These are phyloP conservation scores for Bugula neritina DNA, from an alignment of 2,888 invertebrate genomes.

Conservation along the genomic window DNA sequence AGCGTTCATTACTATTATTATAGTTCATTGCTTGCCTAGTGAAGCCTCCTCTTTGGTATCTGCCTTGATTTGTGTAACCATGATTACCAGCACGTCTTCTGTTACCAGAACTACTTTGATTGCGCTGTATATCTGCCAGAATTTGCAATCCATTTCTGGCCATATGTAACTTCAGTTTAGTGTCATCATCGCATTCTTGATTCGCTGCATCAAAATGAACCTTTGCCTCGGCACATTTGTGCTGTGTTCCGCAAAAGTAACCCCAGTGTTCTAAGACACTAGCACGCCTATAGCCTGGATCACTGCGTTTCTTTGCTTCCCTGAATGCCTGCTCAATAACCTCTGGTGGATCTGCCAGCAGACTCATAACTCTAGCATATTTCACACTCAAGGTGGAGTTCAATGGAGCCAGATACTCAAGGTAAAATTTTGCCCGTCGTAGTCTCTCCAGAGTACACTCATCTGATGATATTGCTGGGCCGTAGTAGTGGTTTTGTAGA, in stretches of 20 bases:
- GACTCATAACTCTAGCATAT: not conserved
- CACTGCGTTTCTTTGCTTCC: not conserved
- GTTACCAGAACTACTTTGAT: too few species aligned
- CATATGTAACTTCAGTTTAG: not conserved
- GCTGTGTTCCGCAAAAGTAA: not conserved
- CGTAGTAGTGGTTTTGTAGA: not conserved
- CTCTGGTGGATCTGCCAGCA: not conserved
- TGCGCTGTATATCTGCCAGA: too few species aligned
- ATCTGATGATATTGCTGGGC: not conserved
- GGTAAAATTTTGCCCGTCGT: not conserved
- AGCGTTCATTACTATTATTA: too few species aligned
- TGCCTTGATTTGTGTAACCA: too few species aligned
- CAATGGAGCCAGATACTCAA: not conserved
- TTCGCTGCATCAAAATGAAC: not conserved
- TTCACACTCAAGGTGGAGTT: not conserved
- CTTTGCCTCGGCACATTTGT: not conserved
- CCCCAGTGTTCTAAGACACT: conserved; percentile 7
- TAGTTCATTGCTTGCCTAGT: too few species aligned
- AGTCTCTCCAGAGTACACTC: not conserved
- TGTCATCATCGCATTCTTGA: not conserved
- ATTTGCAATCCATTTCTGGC: conserved; percentile 26
- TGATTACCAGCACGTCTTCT: too few species aligned
- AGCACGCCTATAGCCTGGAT: not conserved
- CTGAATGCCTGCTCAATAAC: not conserved
- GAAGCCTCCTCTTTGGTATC: too few species aligned